phyloP scores from a whole-genome alignment of 2,888 invertebrate species.

The Cheilosia scutellata region DNA sequence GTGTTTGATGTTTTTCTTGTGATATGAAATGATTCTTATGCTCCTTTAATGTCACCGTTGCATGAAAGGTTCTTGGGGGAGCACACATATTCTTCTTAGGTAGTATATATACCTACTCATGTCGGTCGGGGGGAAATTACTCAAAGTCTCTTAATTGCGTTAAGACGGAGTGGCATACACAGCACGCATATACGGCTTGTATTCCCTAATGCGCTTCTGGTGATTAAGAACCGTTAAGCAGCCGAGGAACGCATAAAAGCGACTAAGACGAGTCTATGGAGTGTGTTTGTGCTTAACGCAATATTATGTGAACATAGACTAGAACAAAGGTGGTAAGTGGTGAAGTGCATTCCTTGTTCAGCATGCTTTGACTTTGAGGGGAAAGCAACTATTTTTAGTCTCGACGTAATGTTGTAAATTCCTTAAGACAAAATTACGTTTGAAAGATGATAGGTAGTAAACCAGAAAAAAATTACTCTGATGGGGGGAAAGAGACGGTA shows the following conservation, averaged over 20 bases:
- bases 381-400: not conserved
- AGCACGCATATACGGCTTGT: not conserved
- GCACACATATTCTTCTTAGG: constrained; percentile 14
- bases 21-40: constrained; percentile 65
- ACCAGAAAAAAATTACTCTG: no score
- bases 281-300: constrained; percentile 30
- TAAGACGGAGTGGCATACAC: constrained; percentile 47
- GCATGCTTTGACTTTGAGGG: no score
- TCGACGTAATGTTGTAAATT: not conserved
- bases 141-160: constrained; percentile 59
- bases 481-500: no score
- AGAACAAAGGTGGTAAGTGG: constrained; percentile 19
- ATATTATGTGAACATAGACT: constrained; percentile 4
- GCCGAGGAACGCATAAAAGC: constrained; percentile 32
- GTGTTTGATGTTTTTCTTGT: constrained; percentile 66
- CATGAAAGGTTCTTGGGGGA: constrained; percentile 49
- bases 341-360: constrained; percentile 28
- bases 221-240: constrained; percentile 26
- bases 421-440: constrained; percentile 3
- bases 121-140: constrained; percentile 46
- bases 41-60: constrained; percentile 63
- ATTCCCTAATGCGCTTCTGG: not conserved
- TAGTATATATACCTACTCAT: not conserved
- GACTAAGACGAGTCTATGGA: constrained; percentile 11
- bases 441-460: no score